Percentiles rank a stretch among this genome's conserved stretches.
Conservation (phyloP, 2,113 vertebrate genomes). For the Dipodomys ordii region DNA sequence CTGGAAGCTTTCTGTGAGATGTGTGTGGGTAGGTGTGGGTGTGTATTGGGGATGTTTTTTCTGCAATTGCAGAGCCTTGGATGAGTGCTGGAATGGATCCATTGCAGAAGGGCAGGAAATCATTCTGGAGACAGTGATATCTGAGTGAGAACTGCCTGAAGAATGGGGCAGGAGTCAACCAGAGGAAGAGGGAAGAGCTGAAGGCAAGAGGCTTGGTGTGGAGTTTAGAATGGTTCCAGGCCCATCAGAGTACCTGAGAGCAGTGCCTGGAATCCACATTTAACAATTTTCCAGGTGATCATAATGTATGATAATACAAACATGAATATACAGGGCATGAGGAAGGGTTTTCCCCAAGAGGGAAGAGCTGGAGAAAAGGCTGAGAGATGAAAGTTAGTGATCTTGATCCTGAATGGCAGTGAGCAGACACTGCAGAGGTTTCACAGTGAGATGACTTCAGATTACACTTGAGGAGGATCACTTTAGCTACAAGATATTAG, state of each 20-base stretch:
- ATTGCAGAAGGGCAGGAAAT: neutral
- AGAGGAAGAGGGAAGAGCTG: neutral
- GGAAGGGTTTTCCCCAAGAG: neutral
- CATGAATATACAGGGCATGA: neutral
- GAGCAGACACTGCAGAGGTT: neutral
- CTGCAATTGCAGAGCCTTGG: neutral
- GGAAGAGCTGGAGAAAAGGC: neutral
- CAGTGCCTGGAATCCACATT: neutral
- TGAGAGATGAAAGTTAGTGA: neutral
- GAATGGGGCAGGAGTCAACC: neutral
- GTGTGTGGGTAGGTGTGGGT: accelerated
- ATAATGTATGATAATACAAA: neutral
- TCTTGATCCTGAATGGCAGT: neutral
- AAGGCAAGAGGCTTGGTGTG: neutral
- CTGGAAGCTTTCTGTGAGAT: neutral
- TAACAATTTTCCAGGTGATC: neutral
- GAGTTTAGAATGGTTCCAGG: neutral
- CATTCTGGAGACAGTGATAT: neutral
- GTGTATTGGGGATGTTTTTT: neutral
- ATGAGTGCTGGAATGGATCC: neutral
- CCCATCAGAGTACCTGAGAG: neutral
- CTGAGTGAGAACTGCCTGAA: neutral
- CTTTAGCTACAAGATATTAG: neutral
- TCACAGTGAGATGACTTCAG: neutral
- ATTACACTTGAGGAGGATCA: neutral